These are phyloP conservation scores for Drosophila atripex DNA, from an alignment of 2,888 invertebrate genomes.

Conservation along the genomic window DNA sequence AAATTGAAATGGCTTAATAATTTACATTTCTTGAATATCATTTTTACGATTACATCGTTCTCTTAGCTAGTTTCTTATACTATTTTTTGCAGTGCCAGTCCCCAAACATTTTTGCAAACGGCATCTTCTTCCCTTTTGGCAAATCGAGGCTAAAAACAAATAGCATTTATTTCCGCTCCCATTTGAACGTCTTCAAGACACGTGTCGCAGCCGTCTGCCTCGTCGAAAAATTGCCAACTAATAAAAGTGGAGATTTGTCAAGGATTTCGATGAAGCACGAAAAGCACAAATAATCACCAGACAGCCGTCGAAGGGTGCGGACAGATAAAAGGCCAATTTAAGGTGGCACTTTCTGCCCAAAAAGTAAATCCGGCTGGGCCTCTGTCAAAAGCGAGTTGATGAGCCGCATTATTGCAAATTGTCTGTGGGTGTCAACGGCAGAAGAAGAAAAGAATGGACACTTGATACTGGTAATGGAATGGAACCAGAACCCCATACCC, in stretches of 20 bases:
- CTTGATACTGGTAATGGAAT: slow-evolving; percentile 52
- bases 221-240: slow-evolving; percentile 61
- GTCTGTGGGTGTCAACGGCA: slow-evolving; percentile 67
- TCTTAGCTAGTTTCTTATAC: neutral
- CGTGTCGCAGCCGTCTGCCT: slow-evolving; percentile 55
- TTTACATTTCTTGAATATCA: neutral
- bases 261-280: slow-evolving; percentile 48
- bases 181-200: slow-evolving; percentile 61
- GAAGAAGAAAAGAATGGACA: slow-evolving; percentile 31
- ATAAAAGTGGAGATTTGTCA: slow-evolving; percentile 77
- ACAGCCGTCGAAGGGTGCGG: slow-evolving; percentile 20
- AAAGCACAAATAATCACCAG: slow-evolving; percentile 35
- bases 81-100: slow-evolving; percentile 3
- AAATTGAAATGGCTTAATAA: slow-evolving; percentile 6
- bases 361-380: slow-evolving; percentile 1
- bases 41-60: neutral
- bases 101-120: slow-evolving; percentile 52
- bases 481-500: neutral
- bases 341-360: slow-evolving; percentile 48
- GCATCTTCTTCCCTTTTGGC: neutral
- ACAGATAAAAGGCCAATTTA: slow-evolving; percentile 63
- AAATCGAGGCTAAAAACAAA: slow-evolving; percentile 49
- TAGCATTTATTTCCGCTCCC: slow-evolving; percentile 64
- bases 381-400: slow-evolving; percentile 63
- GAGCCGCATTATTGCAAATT: slow-evolving; percentile 72